Base-by-base conservation (phyloP, 2,797 vertebrate species). In the Capromys pilorides region DNA sequence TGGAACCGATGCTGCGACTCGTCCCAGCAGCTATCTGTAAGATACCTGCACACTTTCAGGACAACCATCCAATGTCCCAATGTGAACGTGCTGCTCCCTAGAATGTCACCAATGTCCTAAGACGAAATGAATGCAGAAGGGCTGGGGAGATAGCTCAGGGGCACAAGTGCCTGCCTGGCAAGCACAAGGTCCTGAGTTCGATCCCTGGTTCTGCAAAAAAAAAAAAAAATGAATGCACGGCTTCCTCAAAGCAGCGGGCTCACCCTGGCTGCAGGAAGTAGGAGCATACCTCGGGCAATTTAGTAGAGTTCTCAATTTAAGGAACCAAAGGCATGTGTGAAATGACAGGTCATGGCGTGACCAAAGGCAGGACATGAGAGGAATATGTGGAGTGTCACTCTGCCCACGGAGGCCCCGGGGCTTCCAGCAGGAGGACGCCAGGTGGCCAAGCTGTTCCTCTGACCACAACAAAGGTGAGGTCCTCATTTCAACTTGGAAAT, bases 151-250 rank as follows among this genome's bases (percentile, higher is more conserved):
- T 45, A 8, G 45, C 45, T 45, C 45, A 45, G 45, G 45, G 45
- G 45, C 45, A 45, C 45, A 45, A 45, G 8, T 45, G 45, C 45
- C 45, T 45, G 8, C 45, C 45, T 45, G 45, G 45, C 45, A 45
- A 45, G 45, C 8, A 8, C 45, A 45, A 45, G 45, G 45, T 45
- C 45, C 45, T 45, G 45, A 45, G 45, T 45, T 45, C 45, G 8
- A 45, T 45, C 45, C 45, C 8, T 8, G 8, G 45, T 8, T 45
- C 45, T 45, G 45, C 4, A 8, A 45, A 45, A 45, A 45, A 45
- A 45, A 45, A 45, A 78, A 66, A 94, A 95, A 97, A 93, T 39
- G 21, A 66, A 89, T 80, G 59, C 57, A 87, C 28, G 88, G 90
- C 16, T 45, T 67, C 91, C 93, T 57, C 86, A 28, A 80, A 91